Base-by-base conservation (phyloP, 2,113 vertebrate genomes). In the Pygoscelis antarcticus region DNA sequence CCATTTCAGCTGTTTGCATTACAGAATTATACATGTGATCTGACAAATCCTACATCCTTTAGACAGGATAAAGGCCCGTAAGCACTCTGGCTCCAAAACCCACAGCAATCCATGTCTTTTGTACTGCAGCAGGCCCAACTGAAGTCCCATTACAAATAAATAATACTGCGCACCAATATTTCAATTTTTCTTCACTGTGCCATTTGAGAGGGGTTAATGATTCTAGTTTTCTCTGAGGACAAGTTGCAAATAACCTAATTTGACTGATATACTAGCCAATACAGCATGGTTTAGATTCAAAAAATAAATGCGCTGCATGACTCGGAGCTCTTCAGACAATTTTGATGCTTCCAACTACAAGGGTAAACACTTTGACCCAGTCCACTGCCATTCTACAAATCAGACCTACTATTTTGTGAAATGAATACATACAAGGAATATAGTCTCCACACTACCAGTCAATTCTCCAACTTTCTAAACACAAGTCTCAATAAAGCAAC, bases 41-140 rank as follows among this genome's bases (percentile, higher is more conserved):
- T 89, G 61, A 76, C 52, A 71, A 66, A 82, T 52, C 32, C 62
- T 34, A 23, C n/a, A 44, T 11, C 32, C 30, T 89, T 81, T 10
- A 75, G 32, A 17, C 47, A 55, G 44, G 13, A 54, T 23, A 58
- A 66, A 52, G 32, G 20, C 32, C 26, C 0, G 0, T 23, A 57
- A 80, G 15, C 16, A 74, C 20, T 22, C n/a, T 44, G 46, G n/a
- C 42, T 83, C 52, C 47, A 49, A 88, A 91, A 5, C 16, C 25
- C 44, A 68, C 9, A 64, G 86, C 9, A 70, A 64, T 12, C 47
- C 1, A 0, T 30, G 16, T 26, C 21, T 61, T 69, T 16, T 40
- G 29, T 22, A 76, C 11, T 58, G 57, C 30, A 92, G 66, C 42
- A 90, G 47, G 52, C 23, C 46, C 71, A 70, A 16, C 15, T 26